phyloP scores from a whole-genome alignment of 2,113 vertebrate genomes.

The Pygoscelis antarcticus region DNA sequence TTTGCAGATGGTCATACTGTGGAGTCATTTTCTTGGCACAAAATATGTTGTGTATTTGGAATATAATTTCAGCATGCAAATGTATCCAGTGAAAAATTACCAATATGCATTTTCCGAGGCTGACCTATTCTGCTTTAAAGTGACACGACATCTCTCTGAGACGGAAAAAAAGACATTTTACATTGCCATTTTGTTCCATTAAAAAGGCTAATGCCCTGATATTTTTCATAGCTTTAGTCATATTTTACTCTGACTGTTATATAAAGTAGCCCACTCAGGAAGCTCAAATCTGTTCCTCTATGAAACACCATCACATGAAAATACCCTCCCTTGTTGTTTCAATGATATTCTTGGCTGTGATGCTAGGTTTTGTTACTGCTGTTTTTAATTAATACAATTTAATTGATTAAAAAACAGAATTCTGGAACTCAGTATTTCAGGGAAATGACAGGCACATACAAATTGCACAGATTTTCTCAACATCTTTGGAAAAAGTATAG shows the following conservation, averaged over 20 bases:
- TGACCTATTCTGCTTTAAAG: neutral
- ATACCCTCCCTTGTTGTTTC: neutral
- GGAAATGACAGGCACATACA: neutral
- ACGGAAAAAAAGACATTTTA: neutral
- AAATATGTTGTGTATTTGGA: neutral
- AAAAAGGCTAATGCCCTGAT: neutral
- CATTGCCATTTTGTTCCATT: neutral
- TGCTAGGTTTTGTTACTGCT: neutral
- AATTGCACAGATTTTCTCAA: neutral
- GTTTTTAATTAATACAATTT: neutral
- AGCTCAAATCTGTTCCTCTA: neutral
- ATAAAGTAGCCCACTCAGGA: neutral
- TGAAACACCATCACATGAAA: neutral
- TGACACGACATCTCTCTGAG: neutral
- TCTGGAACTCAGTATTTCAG: neutral
- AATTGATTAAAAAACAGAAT: neutral
- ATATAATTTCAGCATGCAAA: neutral
- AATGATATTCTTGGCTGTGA: neutral
- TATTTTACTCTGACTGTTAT: neutral
- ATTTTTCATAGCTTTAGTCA: neutral
- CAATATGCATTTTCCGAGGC: neutral
- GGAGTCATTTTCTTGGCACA: slow-evolving; percentile 42
- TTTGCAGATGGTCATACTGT: slow-evolving; percentile 21
- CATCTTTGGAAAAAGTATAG: neutral
- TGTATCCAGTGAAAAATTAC: neutral